phyloP scores from a whole-genome alignment of 2,888 invertebrate genomes.

The Chaetogeoica ovagalla region DNA sequence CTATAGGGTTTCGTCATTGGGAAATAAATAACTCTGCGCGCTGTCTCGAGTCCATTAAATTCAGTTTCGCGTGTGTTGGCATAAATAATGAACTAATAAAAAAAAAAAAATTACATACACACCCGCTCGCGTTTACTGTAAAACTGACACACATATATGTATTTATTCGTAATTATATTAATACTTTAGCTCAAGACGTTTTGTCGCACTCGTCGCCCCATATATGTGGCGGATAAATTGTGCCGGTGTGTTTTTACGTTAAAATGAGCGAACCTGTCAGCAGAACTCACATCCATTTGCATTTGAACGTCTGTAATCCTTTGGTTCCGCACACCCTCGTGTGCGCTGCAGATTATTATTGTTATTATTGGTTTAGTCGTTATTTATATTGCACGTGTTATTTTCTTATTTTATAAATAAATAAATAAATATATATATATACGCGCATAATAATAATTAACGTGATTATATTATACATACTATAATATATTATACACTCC shows the following conservation, averaged over 20 bases:
- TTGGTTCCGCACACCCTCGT: not conserved
- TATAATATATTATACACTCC: not conserved
- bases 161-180: conserved; percentile 42
- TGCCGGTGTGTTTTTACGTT: not conserved
- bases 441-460: not conserved
- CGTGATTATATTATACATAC: not conserved
- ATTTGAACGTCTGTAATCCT: conserved; percentile 31
- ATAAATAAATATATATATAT: too few relatives aligned
- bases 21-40: conserved; percentile 28
- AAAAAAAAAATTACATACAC: not conserved
- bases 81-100: conserved; percentile 41
- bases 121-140: not conserved
- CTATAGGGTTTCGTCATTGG: not conserved
- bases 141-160: conserved; percentile 38
- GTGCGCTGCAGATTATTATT: not conserved
- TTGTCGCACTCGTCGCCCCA: not conserved
- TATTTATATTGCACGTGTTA: not conserved
- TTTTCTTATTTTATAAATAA: conserved; percentile 1
- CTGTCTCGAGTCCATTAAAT: conserved; percentile 41
- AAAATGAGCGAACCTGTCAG: conserved; percentile 29
- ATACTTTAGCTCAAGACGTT: conserved; percentile 24
- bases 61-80: conserved; percentile 34
- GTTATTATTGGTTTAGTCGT: conserved; percentile 9
- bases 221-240: conserved; percentile 18
- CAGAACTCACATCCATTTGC: conserved; percentile 20